Percentiles rank a stretch among this genome's conserved stretches.
Evolutionary conservation across 1,140 invertebrate species (phyloP).

Genomic region (Zophobas atratus): DNA sequence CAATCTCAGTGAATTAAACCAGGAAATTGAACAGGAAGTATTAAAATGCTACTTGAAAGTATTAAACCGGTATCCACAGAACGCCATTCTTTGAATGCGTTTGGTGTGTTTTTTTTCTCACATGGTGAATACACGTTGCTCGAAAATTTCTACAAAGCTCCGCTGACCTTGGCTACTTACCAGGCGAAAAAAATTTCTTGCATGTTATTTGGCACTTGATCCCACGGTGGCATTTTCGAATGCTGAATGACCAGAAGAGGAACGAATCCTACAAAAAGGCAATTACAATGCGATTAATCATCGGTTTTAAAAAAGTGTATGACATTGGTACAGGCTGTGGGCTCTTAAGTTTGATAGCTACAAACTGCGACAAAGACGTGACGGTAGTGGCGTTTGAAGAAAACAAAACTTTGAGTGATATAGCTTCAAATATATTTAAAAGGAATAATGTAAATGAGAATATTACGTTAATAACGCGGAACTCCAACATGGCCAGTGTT

Average conservation of each 20-base stretch:
- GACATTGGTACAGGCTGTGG: conserved; percentile 86
- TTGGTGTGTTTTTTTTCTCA: conserved; percentile 59
- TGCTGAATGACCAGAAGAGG: conserved; percentile 82
- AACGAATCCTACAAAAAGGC: conserved; percentile 78
- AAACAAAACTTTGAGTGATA: conserved; percentile 74
- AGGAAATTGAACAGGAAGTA: conserved; percentile 47
- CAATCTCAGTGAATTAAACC: neutral
- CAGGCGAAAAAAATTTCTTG: conserved; percentile 60
- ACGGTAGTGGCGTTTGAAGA: conserved; percentile 78
- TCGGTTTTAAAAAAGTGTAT: conserved; percentile 74
- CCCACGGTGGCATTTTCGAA: conserved; percentile 86
- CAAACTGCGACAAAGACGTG: conserved; percentile 70
- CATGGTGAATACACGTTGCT: conserved; percentile 50
- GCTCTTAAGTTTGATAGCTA: conserved; percentile 77
- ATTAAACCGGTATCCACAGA: conserved; percentile 59
- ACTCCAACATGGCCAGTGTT: conserved; percentile 68
- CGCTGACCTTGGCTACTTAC: conserved; percentile 53
- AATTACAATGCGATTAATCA: conserved; percentile 72
- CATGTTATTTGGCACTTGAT: conserved; percentile 67
- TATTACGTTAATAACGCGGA: conserved; percentile 4
- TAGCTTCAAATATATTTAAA: conserved; percentile 60
- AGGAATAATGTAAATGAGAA: conserved; percentile 68
- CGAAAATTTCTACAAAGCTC: conserved; percentile 57
- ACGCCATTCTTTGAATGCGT: conserved; percentile 60
- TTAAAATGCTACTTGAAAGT: conserved; percentile 58